Percentiles rank a stretch among this genome's conserved stretches.
Evolutionary conservation across 2,113 vertebrate genomes (phyloP).

Genomic region (Vireo altiloquus): DNA sequence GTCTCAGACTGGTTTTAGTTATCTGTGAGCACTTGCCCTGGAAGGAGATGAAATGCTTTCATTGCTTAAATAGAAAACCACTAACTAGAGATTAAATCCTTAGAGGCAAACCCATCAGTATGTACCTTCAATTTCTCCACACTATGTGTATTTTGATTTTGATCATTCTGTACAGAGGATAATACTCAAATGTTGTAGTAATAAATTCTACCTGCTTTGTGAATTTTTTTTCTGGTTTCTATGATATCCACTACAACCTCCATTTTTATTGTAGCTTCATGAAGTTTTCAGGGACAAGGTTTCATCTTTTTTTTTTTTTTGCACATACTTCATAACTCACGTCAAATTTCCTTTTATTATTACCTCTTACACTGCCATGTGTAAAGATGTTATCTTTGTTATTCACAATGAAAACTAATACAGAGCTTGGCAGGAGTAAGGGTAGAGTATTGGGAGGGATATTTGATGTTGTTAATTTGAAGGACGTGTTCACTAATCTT

Average conservation of each 20-base stretch:
- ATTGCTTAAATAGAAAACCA: not conserved
- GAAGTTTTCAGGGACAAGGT: fast-evolving
- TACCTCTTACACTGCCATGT: not conserved
- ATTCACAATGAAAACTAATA: not conserved
- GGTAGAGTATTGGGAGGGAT: not conserved
- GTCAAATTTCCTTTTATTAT: not conserved
- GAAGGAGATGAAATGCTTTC: not conserved
- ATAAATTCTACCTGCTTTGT: not conserved
- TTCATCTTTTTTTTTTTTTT: not conserved
- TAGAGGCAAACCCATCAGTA: not conserved
- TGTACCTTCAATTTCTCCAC: not conserved
- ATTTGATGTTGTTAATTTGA: not conserved
- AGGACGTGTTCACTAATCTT: not conserved
- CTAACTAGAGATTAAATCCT: not conserved
- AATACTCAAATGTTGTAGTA: not conserved
- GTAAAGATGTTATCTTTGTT: not conserved
- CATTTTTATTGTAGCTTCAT: not conserved
- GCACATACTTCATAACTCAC: not conserved
- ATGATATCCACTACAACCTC: not conserved
- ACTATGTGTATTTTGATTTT: not conserved
- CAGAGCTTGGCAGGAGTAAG: not conserved
- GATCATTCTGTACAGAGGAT: not conserved
- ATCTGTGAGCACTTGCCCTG: too few species aligned
- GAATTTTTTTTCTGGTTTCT: not conserved
- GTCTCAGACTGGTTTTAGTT: not conserved